Conservation (phyloP, 1,140 invertebrate genomes). For the Diorhabda carinulata region DNA sequence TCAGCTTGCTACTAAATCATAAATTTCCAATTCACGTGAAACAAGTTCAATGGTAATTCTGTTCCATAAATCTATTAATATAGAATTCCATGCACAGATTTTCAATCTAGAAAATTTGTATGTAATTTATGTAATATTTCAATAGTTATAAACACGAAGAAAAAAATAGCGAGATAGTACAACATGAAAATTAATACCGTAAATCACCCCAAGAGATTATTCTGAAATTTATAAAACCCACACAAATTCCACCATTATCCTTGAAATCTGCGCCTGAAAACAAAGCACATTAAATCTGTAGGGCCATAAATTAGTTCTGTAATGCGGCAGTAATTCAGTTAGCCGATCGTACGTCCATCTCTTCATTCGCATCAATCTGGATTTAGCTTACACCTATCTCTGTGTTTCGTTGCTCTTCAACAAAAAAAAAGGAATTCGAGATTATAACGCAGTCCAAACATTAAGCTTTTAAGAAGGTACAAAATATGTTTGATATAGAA, state of each 20-base stretch:
- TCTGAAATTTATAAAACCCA: slow-evolving; percentile 25
- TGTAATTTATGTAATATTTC: too few species aligned
- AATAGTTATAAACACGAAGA: too few species aligned
- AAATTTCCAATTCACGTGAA: too few species aligned
- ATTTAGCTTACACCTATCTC: slow-evolving; percentile 37
- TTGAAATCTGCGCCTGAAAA: slow-evolving; percentile 31
- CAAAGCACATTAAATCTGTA: slow-evolving; percentile 36
- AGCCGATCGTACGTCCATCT: slow-evolving; percentile 38
- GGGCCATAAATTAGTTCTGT: slow-evolving; percentile 35
- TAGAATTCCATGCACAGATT: too few species aligned
- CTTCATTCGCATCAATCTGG: slow-evolving; percentile 36
- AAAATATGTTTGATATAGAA: neutral
- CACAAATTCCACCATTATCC: slow-evolving; percentile 31
- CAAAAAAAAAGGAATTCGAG: neutral
- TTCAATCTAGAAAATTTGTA: too few species aligned
- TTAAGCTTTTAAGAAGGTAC: slow-evolving; percentile 1
- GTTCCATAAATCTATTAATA: too few species aligned
- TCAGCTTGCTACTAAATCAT: too few species aligned
- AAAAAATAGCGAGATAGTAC: neutral
- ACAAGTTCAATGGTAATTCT: too few species aligned
- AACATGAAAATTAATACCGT: neutral
- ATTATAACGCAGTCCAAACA: neutral
- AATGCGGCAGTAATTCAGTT: slow-evolving; percentile 40
- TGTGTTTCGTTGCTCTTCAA: slow-evolving; percentile 20
- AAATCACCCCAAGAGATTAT: neutral